Conservation (phyloP, 2,888 invertebrate genomes). For the Lysandra coridon region DNA sequence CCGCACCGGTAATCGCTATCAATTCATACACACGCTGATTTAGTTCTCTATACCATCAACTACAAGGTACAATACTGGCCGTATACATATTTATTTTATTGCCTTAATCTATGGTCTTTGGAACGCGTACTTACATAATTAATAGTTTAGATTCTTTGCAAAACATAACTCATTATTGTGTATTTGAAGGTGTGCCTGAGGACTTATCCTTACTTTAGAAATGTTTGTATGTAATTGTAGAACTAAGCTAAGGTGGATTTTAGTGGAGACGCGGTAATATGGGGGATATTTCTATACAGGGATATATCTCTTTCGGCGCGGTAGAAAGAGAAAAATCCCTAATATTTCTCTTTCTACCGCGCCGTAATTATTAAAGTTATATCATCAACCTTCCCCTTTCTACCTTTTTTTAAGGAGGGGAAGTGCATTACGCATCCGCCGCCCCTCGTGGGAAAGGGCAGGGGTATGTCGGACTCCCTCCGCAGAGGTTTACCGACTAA, state of each 20-base stretch:
- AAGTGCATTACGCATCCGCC: too few species aligned
- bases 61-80: conserved; percentile 5
- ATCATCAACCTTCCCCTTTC: too few species aligned
- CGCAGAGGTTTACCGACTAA: too few species aligned
- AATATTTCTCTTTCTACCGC: too few species aligned
- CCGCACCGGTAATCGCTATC: conserved; percentile 18
- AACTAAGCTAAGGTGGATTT: neutral
- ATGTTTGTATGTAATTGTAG: neutral
- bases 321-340: too few species aligned
- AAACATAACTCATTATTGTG: neutral
- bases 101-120: neutral
- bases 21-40: conserved; percentile 24
- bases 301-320: too few species aligned
- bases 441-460: too few species aligned
- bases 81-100: conserved; percentile 2
- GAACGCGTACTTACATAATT: neutral
- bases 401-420: too few species aligned
- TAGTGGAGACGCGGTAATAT: too few species aligned
- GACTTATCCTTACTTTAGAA: neutral
- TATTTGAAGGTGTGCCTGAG: neutral
- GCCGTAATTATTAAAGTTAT: too few species aligned
- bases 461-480: too few species aligned
- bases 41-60: conserved; percentile 4
- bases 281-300: too few species aligned
- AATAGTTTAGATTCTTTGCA: neutral